phyloP scores from a whole-genome alignment of 2,888 invertebrate species.

The Hydriomena furcata region DNA sequence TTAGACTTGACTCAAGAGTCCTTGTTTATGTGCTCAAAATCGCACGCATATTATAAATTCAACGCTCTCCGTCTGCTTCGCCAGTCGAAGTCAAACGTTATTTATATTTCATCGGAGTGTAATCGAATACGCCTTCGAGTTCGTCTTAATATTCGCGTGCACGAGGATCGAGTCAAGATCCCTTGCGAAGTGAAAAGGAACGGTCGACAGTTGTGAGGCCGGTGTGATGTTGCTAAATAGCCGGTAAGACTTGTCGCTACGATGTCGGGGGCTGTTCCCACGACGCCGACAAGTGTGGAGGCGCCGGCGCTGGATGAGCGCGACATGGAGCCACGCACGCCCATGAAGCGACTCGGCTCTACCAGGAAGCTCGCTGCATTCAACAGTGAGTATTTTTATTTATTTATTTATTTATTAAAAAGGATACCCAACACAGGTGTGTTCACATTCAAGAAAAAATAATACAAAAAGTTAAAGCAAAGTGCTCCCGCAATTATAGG shows the following conservation, averaged over 20 bases:
- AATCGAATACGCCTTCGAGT: constrained; percentile 4
- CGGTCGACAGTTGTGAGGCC: no score
- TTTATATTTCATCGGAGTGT: constrained; percentile 8
- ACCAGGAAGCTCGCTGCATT: constrained; percentile 91
- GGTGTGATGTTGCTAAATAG: constrained; percentile 2
- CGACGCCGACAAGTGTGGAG: constrained; percentile 97
- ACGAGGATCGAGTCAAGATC: background rate
- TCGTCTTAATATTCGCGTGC: background rate
- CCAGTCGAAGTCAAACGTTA: constrained; percentile 2
- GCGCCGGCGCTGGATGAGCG: constrained; percentile 91
- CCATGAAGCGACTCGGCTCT: constrained; percentile 91
- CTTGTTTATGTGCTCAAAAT: background rate
- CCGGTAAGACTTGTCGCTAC: background rate
- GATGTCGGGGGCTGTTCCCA: constrained; percentile 76
- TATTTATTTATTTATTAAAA: no score
- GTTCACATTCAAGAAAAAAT: no score
- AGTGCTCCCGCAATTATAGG: no score
- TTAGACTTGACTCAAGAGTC: no score
- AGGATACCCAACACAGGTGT: no score
- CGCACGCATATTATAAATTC: background rate
- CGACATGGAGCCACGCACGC: constrained; percentile 89
- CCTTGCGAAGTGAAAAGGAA: no score
- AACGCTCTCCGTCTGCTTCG: background rate
- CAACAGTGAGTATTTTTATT: constrained; percentile 90
- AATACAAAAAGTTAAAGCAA: no score